Evolutionary conservation across 2,113 vertebrate genomes (phyloP), one percentile per base, ranked within the genome.

Genomic region (Silurus asotus): DNA sequence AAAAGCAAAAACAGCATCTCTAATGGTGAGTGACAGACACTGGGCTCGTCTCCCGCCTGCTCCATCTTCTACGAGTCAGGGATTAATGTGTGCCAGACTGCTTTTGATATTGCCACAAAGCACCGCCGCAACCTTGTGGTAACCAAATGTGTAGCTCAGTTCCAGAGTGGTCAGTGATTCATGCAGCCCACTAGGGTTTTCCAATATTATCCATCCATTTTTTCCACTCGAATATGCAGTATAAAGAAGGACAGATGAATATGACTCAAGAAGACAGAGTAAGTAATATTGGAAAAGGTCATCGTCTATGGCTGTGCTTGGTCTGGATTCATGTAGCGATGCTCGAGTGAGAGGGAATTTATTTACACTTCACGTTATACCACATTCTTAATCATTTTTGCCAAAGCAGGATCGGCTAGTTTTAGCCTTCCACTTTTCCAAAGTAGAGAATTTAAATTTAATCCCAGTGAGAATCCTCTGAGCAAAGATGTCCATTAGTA

Each of bases 21-120:
- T 82, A 81, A 89, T 85, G 70, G 72, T 23, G 55, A 82, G n/a
- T 70, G 55, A 86, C 61, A 78, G 81, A 70, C 51, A 75, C 64
- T 13, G 70, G 70, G 84, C 14, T 64, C 53, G 53, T 86, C 81
- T 65, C n/a, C 49, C 78, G 28, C 79, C 78, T 69, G 14, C 74
- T 72, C 74, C n/a, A 62, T 77, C 83, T 45, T 80, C 82, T 84
- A 67, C 15, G 56, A 76, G 56, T 86, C 77, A 74, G 77, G 25
- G 45, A 79, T 79, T 87, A 70, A 83, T 74, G 56, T 80, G 49
- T 19, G 23, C 51, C 28, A 5, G 61, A 74, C 23, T 20, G 37
- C 87, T 85, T 83, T 82, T 85, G 87, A 84, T 88, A 81, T 88
- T 28, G 11, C 80, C 55, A 77, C 80, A 64, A 45, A 80, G 51